These are phyloP conservation scores for Hyles euphorbiae DNA, from an alignment of 1,140 invertebrate species.

Conservation along the genomic window DNA sequence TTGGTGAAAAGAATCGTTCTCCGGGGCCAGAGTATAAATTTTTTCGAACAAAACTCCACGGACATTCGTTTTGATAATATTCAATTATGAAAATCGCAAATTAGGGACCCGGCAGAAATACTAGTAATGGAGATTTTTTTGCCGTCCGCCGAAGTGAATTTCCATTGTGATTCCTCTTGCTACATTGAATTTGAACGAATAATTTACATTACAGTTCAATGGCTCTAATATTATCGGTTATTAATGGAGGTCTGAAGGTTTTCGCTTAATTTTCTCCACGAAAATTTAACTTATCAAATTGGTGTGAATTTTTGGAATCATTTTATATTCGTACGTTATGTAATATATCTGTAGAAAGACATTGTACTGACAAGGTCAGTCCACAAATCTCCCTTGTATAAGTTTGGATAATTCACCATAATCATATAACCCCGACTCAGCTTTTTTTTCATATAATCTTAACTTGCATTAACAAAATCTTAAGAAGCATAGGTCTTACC, in stretches of 20 bases:
- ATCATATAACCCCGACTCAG: too few relatives aligned
- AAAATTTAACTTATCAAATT: background rate
- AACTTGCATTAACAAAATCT: too few relatives aligned
- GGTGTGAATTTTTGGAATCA: too few relatives aligned
- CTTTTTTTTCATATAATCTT: too few relatives aligned
- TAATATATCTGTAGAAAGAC: too few relatives aligned
- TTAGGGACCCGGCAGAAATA: constrained; percentile 34
- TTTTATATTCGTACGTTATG: background rate
- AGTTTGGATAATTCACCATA: too few relatives aligned
- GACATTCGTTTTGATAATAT: constrained; percentile 46
- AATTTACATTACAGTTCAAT: constrained; percentile 33
- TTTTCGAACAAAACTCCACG: constrained; percentile 31
- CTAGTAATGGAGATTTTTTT: constrained; percentile 31
- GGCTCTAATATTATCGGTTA: constrained; percentile 28
- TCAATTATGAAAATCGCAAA: constrained; percentile 51
- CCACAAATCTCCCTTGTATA: too few relatives aligned
- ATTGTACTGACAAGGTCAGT: too few relatives aligned
- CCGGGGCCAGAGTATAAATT: constrained; percentile 29
- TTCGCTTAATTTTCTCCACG: constrained; percentile 11
- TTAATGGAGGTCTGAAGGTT: constrained; percentile 15
- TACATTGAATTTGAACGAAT: constrained; percentile 31
- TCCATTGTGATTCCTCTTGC: constrained; percentile 31
- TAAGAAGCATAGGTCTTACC: too few relatives aligned
- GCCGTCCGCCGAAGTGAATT: constrained; percentile 19
- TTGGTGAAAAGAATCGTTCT: constrained; percentile 26